A percentile compares a stretch with the other conserved stretches of the same genome.
phyloP scores from a whole-genome alignment of 2,797 vertebrate genomes.

The Aldrovandia affinis region DNA sequence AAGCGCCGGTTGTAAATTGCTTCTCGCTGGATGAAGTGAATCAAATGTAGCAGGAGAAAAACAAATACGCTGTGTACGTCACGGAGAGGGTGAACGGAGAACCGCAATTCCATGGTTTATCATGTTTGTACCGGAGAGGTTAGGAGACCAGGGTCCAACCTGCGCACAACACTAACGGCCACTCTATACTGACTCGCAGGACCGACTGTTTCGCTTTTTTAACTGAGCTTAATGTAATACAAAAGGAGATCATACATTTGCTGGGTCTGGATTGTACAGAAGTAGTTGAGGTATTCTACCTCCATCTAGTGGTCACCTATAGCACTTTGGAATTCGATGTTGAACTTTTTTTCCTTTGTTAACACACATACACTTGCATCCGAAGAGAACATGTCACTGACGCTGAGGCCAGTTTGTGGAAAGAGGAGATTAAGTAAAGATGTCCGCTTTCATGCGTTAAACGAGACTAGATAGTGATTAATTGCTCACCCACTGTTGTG shows the following conservation, averaged over 20 bases:
- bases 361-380: slow-evolving; percentile 38
- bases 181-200: not conserved
- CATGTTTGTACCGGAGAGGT: not conserved
- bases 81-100: not conserved
- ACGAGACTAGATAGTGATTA: not conserved
- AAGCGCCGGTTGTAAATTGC: not conserved
- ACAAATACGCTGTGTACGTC: not conserved
- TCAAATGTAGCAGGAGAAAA: not conserved
- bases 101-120: not conserved
- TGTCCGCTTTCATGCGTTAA: not conserved
- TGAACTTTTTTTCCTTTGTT: slow-evolving; percentile 31
- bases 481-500: not conserved
- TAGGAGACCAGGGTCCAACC: not conserved
- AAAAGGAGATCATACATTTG: slow-evolving; percentile 22
- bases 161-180: not conserved
- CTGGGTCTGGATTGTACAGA: slow-evolving; percentile 16
- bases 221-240: not conserved
- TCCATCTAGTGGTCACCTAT: slow-evolving; percentile 28
- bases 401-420: not conserved
- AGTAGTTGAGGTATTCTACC: not conserved
- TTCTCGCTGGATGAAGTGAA: not conserved
- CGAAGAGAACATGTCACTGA: slow-evolving; percentile 1
- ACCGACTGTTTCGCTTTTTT: slow-evolving; percentile 7
- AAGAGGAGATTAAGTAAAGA: not conserved
- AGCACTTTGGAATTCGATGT: slow-evolving; percentile 48